Evolutionary conservation across 1,140 invertebrate species (phyloP).

Genomic region (Drosophila saltans): DNA sequence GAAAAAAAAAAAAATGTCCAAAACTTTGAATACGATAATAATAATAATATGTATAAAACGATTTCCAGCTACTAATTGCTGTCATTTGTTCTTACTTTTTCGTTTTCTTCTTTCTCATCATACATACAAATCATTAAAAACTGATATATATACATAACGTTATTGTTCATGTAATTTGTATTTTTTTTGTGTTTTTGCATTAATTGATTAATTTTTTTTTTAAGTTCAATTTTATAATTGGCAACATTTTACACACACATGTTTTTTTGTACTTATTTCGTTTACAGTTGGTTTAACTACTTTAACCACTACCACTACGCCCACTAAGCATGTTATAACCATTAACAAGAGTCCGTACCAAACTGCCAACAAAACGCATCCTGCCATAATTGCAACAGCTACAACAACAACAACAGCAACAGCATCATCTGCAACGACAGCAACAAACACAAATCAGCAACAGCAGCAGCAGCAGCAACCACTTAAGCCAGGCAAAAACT

Average conservation of each 20-base stretch:
- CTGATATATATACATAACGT: neutral
- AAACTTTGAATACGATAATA: slow-evolving; percentile 83
- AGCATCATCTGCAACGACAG: slow-evolving; percentile 13
- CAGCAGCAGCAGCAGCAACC: slow-evolving; percentile 31
- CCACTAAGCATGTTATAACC: slow-evolving; percentile 79
- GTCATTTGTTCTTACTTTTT: slow-evolving; percentile 50
- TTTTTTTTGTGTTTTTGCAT: neutral
- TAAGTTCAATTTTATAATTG: slow-evolving; percentile 44
- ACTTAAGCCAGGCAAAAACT: slow-evolving; percentile 21
- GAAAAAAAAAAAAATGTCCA: slow-evolving; percentile 76
- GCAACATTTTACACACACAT: slow-evolving; percentile 66
- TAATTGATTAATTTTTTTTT: slow-evolving; percentile 36
- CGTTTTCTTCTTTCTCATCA: slow-evolving; percentile 42
- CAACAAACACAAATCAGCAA: slow-evolving; percentile 31
- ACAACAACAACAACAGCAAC: slow-evolving; percentile 21
- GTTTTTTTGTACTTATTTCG: slow-evolving; percentile 72
- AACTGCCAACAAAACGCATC: slow-evolving; percentile 49
- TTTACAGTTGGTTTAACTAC: slow-evolving; percentile 79
- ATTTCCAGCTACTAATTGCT: slow-evolving; percentile 51
- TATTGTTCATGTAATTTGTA: slow-evolving; percentile 16
- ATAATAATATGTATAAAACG: slow-evolving; percentile 53
- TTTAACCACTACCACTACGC: slow-evolving; percentile 69
- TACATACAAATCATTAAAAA: neutral
- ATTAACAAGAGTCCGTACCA: slow-evolving; percentile 77
- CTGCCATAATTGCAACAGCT: slow-evolving; percentile 47